Evolutionary conservation across 2,888 invertebrate genomes (phyloP).

Genomic region (Operophtera brumata): DNA sequence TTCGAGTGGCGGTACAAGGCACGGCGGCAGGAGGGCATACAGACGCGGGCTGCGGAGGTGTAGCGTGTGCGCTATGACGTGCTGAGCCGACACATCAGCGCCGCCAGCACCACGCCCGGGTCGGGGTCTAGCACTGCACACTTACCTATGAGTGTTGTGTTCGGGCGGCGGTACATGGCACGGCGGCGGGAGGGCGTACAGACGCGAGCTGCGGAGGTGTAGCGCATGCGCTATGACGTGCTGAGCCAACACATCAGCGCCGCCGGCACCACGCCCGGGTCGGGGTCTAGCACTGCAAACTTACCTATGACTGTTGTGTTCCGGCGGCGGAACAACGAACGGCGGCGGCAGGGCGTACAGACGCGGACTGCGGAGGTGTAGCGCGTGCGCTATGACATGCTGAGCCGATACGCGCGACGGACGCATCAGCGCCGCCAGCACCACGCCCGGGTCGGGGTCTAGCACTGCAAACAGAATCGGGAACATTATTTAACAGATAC

Average conservation of each 20-base stretch:
- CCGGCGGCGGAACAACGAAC: not conserved
- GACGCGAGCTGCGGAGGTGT: conserved; percentile 56
- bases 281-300: conserved; percentile 53
- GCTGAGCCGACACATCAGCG: conserved; percentile 57
- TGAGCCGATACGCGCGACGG: conserved; percentile 45
- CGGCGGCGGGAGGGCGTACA: conserved; percentile 43
- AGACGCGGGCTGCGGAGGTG: conserved; percentile 58
- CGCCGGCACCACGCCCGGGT: conserved; percentile 57
- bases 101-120: conserved; percentile 56
- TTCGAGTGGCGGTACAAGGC: not conserved
- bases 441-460: conserved; percentile 55
- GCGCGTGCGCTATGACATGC: conserved; percentile 57
- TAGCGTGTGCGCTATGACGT: conserved; percentile 58
- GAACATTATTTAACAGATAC: not conserved
- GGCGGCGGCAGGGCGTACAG: conserved; percentile 44
- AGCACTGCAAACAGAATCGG: conserved; percentile 44
- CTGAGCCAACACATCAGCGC: conserved; percentile 61
- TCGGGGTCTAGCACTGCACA: conserved; percentile 56
- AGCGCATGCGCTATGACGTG: conserved; percentile 59
- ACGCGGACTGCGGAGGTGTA: conserved; percentile 57
- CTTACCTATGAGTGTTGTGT: not conserved
- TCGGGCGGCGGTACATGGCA: not conserved
- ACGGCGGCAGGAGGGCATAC: conserved; percentile 41
- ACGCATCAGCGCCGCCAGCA: conserved; percentile 65
- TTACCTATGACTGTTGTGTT: conserved; percentile 2